Percentiles rank a stretch among this genome's conserved stretches.
phyloP scores from a whole-genome alignment of 2,888 invertebrate genomes.

The Melolontha melolontha region DNA sequence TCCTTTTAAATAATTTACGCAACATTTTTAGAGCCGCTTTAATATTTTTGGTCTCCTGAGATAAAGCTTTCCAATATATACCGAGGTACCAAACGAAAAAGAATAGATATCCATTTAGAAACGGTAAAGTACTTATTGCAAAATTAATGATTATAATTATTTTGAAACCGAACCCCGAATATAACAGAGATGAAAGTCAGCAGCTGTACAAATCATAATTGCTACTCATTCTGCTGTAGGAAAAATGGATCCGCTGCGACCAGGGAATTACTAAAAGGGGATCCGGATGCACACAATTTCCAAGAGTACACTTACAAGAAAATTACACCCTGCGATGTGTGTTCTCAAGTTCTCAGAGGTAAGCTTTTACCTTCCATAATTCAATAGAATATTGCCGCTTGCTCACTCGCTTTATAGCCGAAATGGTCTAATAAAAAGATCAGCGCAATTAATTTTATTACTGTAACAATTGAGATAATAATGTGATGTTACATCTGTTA shows the following conservation, averaged over 20 bases:
- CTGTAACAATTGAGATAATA: background rate
- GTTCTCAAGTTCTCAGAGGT: slow-evolving; percentile 93
- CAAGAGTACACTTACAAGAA: slow-evolving; percentile 96
- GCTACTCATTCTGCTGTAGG: slow-evolving; percentile 63
- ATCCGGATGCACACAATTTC: slow-evolving; percentile 85
- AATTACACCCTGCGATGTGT: slow-evolving; percentile 94
- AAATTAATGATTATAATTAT: background rate
- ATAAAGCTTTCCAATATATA: too few relatives aligned
- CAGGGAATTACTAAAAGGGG: slow-evolving; percentile 70
- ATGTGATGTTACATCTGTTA: background rate
- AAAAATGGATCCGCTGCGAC: slow-evolving; percentile 79
- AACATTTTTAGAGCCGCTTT: too few relatives aligned
- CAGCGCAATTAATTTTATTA: slow-evolving; percentile 7
- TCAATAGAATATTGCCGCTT: slow-evolving; percentile 16
- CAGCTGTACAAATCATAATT: slow-evolving; percentile 5
- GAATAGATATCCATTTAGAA: background rate
- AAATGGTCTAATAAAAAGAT: background rate
- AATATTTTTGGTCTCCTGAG: too few relatives aligned
- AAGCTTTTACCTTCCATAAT: slow-evolving; percentile 55
- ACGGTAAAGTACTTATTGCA: background rate
- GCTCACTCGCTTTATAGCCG: background rate
- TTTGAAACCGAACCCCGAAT: background rate
- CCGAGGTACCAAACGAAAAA: too few relatives aligned
- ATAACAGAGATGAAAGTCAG: background rate
- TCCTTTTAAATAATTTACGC: too few relatives aligned